phyloP scores from a whole-genome alignment of 2,797 vertebrate genomes.

The Coccyzus lansbergi region DNA sequence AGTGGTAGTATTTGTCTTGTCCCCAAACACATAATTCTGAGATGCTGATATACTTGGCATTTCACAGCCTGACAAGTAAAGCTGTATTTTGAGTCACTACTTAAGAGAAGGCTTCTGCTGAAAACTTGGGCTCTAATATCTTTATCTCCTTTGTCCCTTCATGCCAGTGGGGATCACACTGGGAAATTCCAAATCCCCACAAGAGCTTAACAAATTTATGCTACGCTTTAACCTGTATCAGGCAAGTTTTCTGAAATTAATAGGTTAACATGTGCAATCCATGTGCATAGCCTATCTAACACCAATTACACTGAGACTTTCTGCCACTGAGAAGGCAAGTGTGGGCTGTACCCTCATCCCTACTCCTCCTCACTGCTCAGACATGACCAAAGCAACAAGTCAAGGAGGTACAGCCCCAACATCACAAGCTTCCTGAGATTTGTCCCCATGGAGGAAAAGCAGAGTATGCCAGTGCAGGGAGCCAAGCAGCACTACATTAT shows the following conservation, averaged over 20 bases:
- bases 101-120: slow-evolving; percentile 32
- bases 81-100: slow-evolving; percentile 6
- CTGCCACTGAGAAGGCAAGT: not conserved
- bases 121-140: slow-evolving; percentile 41
- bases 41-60: not conserved
- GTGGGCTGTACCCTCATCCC: not conserved
- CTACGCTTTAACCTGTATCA: not conserved
- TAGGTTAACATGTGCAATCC: not conserved
- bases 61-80: slow-evolving; percentile 25
- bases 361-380: not conserved
- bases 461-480: not conserved
- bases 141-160: slow-evolving; percentile 37
- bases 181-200: slow-evolving; percentile 36
- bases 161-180: not conserved
- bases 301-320: not conserved
- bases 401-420: not conserved
- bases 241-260: too few relatives aligned
- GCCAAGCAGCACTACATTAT: not conserved
- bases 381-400: not conserved
- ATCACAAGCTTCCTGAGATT: not conserved
- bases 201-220: slow-evolving; percentile 25
- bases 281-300: not conserved
- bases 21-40: not conserved
- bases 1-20: not conserved
- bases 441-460: not conserved